Evolutionary conservation across 2,113 vertebrate species (phyloP).

Genomic region (Platycercus adscitus): DNA sequence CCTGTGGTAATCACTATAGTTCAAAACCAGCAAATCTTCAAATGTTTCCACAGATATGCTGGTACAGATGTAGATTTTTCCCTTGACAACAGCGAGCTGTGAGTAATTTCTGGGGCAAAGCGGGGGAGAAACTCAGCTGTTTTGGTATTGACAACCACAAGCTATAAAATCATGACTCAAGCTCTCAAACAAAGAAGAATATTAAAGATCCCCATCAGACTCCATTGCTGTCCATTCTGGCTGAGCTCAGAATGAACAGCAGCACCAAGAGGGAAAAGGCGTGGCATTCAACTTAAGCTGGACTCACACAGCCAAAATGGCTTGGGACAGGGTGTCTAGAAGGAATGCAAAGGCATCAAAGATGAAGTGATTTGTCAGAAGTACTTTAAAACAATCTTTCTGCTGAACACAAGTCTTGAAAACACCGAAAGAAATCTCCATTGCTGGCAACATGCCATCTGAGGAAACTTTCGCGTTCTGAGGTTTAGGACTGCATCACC

Average conservation of each 20-base stretch:
- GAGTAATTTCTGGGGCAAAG: background rate
- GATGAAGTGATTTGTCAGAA: background rate
- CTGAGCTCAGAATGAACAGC: background rate
- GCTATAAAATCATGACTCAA: background rate
- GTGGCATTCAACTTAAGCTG: background rate
- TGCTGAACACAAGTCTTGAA: background rate
- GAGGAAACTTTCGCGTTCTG: background rate
- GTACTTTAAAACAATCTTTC: background rate
- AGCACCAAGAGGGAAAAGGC: background rate
- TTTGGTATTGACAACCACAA: background rate
- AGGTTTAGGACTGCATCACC: background rate
- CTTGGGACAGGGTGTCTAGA: background rate
- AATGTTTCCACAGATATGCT: background rate
- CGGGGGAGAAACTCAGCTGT: background rate
- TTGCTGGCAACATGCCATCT: fast-evolving
- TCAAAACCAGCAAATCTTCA: background rate
- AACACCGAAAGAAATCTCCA: background rate
- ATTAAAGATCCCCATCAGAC: background rate
- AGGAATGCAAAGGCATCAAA: background rate
- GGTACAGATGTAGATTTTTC: background rate
- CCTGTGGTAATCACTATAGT: background rate
- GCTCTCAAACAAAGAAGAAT: background rate
- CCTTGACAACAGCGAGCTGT: background rate
- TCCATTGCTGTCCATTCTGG: background rate
- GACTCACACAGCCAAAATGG: background rate